Base-by-base conservation (phyloP, 2,113 vertebrate species). In the Eurypyga helias region DNA sequence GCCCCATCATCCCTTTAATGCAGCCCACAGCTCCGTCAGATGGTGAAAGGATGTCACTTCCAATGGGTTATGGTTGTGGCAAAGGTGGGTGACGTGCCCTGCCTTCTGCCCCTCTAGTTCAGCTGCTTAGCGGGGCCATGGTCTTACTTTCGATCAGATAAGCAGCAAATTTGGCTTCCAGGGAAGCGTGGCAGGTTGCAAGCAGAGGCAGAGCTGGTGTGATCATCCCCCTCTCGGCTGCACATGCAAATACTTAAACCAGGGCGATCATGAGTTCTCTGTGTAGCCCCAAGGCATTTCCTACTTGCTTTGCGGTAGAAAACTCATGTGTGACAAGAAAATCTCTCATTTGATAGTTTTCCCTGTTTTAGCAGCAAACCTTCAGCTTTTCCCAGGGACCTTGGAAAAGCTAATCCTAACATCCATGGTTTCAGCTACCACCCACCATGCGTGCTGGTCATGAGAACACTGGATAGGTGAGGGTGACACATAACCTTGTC, bases 221-320 rank as follows among this genome's bases (percentile, higher is more conserved):
- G 17, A 69, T 48, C 16, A 23, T 29, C 33, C 31, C 38, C 24
- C 13, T 16, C 33, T 75, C 5, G 2, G 77, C 52, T 7, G 1
- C 55, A 29, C 51, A 71, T 43, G 36, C 51, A 71, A 20, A 78
- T 71, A 8, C 12, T 43, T 43, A 70, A 71, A 78, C 34, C 19
- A 3, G 6, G 61, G 57, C 0, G 5, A 57, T 25, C 21, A 3
- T 25, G 41, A 54, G 65, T 25, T 15, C 51, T 73, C 0, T 0
- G 16, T 49, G n/a, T 43, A 87, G 51, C 87, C 81, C 38, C 2
- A 1, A 87, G 90, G 78, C 31, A 48, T 21, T 60, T 85, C n/a
- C 82, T 87, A 58, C 55, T 91, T 75, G 15, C 51, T 69, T 84
- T 62, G 48, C 4, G 4, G 51, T 20, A 71, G 34, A 94, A 46